Base-by-base conservation (phyloP, 2,797 vertebrate species). In the Manis javanica region DNA sequence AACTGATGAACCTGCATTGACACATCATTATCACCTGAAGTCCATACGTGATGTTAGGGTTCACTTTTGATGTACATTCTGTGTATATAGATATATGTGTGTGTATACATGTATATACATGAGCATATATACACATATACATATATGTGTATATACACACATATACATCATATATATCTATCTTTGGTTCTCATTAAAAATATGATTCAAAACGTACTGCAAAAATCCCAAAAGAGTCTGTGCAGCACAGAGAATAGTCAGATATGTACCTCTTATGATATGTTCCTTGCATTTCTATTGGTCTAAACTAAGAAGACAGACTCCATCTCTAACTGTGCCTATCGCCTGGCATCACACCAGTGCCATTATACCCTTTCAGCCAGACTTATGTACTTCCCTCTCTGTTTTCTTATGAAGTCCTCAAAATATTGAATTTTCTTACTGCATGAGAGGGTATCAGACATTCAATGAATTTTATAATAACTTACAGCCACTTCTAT, bases 401-500 rank as follows among this genome's bases (percentile, higher is more conserved):
- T 82, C 53, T 79, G 6, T 87, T 61, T 87, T 68, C 53, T 42
- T 85, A 61, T 53, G 14, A 66, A 77, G 11, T 82, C 66, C 72
- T 89, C 18, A 72, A 29, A 95, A 37, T 71, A 46, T 61, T 85
- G 61, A 85, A 42, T 81, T 92, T 95, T 94, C 23, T 51, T 72
- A 31, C 14, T 74, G 53, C 37, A 34, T 91, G 42, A 34, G 53
- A 89, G 46, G 71, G 2, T 12, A 96, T 63, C 5, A 88, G 34
- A n/a, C 23, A 91, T 69, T 68, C 82, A 75, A 37, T 78, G 10
- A 63, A 79, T 94, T 37, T 89, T 87, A 71, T 55, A 79, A 75
- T 94, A 82, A 63, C 64, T 86, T 77, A 46, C 10, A 87, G 78
- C 75, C 89, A 51, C 10, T 7, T 68, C 19, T 86, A 53, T 69